phyloP scores from a whole-genome alignment of 2,888 invertebrate species.

The Malthinus seriepunctatus region DNA sequence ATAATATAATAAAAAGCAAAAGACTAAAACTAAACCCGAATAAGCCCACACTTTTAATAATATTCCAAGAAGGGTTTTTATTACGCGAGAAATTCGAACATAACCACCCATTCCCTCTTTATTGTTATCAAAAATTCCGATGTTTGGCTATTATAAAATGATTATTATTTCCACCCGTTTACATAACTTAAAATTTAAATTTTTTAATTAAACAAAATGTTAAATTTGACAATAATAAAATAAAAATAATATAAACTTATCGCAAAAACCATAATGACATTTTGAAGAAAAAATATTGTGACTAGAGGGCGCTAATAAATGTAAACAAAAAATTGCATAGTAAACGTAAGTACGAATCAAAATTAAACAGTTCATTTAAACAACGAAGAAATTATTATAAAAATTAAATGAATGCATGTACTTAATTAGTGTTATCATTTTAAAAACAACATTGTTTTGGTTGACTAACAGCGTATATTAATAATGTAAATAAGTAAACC shows the following conservation, averaged over 20 bases:
- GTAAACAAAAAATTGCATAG: too few species aligned
- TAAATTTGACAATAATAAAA: not conserved
- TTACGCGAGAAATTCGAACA: slow-evolving; percentile 50
- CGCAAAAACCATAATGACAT: too few species aligned
- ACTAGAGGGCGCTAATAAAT: too few species aligned
- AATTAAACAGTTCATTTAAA: too few species aligned
- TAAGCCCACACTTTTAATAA: slow-evolving; percentile 78
- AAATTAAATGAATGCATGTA: too few species aligned
- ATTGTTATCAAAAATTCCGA: slow-evolving; percentile 14
- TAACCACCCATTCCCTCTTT: slow-evolving; percentile 49
- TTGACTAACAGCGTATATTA: too few species aligned
- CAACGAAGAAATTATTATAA: too few species aligned
- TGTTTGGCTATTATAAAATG: slow-evolving; percentile 4
- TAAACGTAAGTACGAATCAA: too few species aligned
- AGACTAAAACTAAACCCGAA: slow-evolving; percentile 71
- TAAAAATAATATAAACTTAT: not conserved
- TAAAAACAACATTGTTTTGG: too few species aligned
- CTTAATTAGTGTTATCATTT: too few species aligned
- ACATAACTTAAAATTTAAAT: slow-evolving; percentile 1
- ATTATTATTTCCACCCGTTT: slow-evolving; percentile 1
- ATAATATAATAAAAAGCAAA: slow-evolving; percentile 80
- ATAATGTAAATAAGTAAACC: too few species aligned
- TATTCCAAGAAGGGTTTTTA: slow-evolving; percentile 58
- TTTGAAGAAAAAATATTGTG: too few species aligned
- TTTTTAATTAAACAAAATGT: not conserved